phyloP scores from a whole-genome alignment of 30 jellyfish, hydroid and myxozoan species.

The Calvadosia cruxmelitensis region DNA sequence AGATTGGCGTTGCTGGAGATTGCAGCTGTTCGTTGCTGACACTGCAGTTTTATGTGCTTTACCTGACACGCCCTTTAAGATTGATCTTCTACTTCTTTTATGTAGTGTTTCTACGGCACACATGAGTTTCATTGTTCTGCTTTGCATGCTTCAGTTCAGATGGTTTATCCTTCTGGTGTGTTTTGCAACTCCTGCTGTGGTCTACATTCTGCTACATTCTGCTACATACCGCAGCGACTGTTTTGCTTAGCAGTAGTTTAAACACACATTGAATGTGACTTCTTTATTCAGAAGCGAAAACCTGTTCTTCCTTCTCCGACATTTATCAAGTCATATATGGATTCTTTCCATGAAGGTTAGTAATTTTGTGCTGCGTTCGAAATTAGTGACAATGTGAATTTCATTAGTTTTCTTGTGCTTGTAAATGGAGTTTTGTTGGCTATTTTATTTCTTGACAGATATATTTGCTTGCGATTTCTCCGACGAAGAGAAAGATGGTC shows the following conservation, averaged over 20 bases:
- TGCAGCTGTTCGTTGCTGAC: no score
- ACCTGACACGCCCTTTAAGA: no score
- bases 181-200: no score
- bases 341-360: conserved; percentile 75
- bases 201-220: no score
- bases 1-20: no score
- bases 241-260: background rate
- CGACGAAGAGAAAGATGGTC: conserved; percentile 39
- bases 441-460: conserved; percentile 12
- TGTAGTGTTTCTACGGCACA: no score
- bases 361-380: background rate
- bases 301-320: conserved; percentile 62
- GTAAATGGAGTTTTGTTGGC: background rate
- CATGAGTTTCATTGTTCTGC: no score
- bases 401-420: background rate
- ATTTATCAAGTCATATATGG: conserved; percentile 70
- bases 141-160: no score
- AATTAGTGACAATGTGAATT: background rate
- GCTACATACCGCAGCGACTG: no score
- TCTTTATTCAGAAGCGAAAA: conserved; percentile 43
- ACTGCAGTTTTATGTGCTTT: no score
- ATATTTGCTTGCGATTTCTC: conserved; percentile 38
- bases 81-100: no score
- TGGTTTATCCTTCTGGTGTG: no score
- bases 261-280: background rate